phyloP scores from a whole-genome alignment of 35 echinoderm and acorn worm species.

The Eucidaris tribuloides region DNA sequence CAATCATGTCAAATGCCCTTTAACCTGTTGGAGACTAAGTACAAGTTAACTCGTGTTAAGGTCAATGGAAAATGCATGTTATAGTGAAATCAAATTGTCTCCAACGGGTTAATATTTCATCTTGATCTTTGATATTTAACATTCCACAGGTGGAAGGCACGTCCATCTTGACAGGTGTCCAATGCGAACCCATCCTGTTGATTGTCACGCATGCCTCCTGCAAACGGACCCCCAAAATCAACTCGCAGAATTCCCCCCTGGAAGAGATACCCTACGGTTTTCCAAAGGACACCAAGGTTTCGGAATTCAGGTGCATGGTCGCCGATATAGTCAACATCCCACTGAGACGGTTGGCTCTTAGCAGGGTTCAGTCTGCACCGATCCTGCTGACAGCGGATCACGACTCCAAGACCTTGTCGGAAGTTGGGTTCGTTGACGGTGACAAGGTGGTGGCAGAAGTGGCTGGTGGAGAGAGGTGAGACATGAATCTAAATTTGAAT shows the following conservation, averaged over 20 bases:
- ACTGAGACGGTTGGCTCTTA: conserved; percentile 30
- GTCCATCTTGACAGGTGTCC: conserved; percentile 45
- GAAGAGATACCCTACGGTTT: conserved; percentile 44
- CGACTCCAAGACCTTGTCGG: conserved; percentile 22
- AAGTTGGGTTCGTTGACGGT: conserved; percentile 43
- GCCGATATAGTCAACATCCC: conserved; percentile 59
- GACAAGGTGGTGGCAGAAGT: conserved; percentile 74
- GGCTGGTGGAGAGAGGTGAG: background rate
- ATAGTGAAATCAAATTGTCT: too few relatives aligned
- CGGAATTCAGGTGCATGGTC: conserved; percentile 51
- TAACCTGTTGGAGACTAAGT: too few relatives aligned
- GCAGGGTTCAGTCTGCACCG: conserved; percentile 37
- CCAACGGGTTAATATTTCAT: too few relatives aligned
- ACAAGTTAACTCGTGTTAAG: too few relatives aligned
- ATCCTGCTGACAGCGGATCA: conserved; percentile 14
- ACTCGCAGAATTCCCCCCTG: background rate
- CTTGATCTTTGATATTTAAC: too few relatives aligned
- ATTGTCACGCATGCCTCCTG: conserved; percentile 45
- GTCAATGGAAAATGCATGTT: too few relatives aligned
- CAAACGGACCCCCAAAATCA: background rate
- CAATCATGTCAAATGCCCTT: too few relatives aligned
- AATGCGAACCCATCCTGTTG: conserved; percentile 66
- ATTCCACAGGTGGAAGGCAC: conserved; percentile 63
- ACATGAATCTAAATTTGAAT: too few relatives aligned
- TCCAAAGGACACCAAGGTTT: conserved; percentile 53